Conservation (phyloP, 1,140 invertebrate species). For the Drosophila novamexicana region DNA sequence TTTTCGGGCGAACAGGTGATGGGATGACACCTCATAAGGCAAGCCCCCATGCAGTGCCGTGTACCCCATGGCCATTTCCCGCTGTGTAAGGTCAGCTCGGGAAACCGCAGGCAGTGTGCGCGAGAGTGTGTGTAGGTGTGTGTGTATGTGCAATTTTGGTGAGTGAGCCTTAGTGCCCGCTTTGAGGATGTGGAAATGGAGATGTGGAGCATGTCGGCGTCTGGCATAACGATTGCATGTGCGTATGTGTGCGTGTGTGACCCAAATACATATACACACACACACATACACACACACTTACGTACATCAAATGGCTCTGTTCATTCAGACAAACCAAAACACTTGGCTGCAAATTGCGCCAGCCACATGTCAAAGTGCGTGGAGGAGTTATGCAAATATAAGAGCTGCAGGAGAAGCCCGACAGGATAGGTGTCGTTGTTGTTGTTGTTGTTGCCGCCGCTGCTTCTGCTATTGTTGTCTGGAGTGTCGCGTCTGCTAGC, state of each 20-base stretch:
- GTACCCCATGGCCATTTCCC: constrained; percentile 26
- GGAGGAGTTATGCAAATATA: constrained; percentile 77
- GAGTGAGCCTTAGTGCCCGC: constrained; percentile 20
- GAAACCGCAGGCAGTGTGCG: constrained; percentile 57
- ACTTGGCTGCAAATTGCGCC: constrained; percentile 52
- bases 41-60: not conserved
- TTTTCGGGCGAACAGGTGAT: constrained; percentile 50
- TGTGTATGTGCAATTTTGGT: constrained; percentile 54
- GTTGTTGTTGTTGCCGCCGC: constrained; percentile 3
- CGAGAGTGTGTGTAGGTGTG: constrained; percentile 18
- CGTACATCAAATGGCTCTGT: constrained; percentile 29
- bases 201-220: constrained; percentile 41
- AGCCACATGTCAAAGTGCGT: constrained; percentile 79
- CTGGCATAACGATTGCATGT: constrained; percentile 8
- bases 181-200: constrained; percentile 30
- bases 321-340: constrained; percentile 57
- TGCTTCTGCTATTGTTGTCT: constrained; percentile 27
- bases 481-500: constrained; percentile 35
- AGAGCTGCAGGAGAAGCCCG: constrained; percentile 53
- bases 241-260: constrained; percentile 56
- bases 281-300: constrained; percentile 17
- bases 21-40: constrained; percentile 67
- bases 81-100: constrained; percentile 73
- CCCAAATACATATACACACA: constrained; percentile 63
- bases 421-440: constrained; percentile 45